These are phyloP conservation scores for Limnephilus lunatus DNA, from an alignment of 2,888 invertebrate species.

Conservation along the genomic window DNA sequence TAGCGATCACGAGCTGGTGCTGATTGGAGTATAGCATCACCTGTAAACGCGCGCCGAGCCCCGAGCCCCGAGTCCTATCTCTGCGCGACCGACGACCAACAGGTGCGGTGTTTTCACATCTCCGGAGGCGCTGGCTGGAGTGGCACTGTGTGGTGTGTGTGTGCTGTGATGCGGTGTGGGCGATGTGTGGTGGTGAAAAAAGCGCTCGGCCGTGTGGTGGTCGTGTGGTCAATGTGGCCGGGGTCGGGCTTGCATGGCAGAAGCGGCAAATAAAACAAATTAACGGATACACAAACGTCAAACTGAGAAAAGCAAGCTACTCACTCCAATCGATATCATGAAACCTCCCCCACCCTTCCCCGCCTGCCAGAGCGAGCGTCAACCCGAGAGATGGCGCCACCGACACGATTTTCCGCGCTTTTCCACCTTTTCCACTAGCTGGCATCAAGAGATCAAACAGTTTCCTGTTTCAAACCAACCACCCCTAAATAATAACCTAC, in stretches of 20 bases:
- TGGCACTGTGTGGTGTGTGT: constrained; percentile 13
- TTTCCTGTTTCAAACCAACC: neutral
- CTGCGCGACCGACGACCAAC: constrained; percentile 13
- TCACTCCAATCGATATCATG: constrained; percentile 51
- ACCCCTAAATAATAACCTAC: neutral
- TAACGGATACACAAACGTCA: constrained; percentile 57
- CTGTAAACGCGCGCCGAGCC: constrained; percentile 38
- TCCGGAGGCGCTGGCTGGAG: neutral
- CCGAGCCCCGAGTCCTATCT: neutral
- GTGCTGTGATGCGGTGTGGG: neutral
- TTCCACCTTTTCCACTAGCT: neutral
- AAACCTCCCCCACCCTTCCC: neutral
- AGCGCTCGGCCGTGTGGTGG: constrained; percentile 19
- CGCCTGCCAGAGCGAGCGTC: neutral
- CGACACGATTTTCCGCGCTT: neutral
- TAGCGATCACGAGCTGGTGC: constrained; percentile 78
- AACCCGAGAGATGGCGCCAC: constrained; percentile 26
- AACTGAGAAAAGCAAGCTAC: constrained; percentile 51
- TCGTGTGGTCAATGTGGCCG: neutral
- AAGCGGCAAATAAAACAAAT: constrained; percentile 61
- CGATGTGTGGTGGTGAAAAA: neutral
- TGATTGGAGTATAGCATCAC: constrained; percentile 78
- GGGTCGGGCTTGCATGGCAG: constrained; percentile 56
- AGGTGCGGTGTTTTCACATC: constrained; percentile 17
- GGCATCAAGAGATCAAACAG: constrained; percentile 2